phyloP scores from a whole-genome alignment of 2,113 vertebrate genomes.

The Saccopteryx bilineata region DNA sequence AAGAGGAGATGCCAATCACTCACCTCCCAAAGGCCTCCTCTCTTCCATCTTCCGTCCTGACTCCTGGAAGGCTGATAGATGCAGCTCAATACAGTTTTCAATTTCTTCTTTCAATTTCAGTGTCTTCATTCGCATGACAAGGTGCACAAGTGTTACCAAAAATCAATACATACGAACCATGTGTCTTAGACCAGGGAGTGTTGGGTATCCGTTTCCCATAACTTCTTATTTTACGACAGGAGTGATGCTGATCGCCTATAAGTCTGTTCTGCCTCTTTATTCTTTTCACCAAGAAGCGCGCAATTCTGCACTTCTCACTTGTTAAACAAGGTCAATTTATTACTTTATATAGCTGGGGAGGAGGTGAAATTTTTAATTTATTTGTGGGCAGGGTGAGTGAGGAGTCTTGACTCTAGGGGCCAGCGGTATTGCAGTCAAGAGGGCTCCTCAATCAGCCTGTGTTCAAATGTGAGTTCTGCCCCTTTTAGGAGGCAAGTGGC shows the following conservation, averaged over 20 bases:
- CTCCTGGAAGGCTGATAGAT: background rate
- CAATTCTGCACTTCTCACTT: background rate
- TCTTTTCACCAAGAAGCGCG: background rate
- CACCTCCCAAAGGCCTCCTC: background rate
- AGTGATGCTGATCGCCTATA: background rate
- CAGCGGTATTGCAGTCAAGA: background rate
- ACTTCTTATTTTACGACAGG: background rate
- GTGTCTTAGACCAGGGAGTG: background rate
- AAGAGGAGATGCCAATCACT: background rate
- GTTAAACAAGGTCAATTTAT: background rate
- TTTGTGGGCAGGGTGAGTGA: background rate
- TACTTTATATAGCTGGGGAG: background rate
- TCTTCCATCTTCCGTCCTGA: background rate
- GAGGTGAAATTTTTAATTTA: background rate
- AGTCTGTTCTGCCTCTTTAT: background rate
- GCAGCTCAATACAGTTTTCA: slow-evolving; percentile 40
- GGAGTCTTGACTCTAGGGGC: background rate
- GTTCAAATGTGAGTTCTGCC: background rate
- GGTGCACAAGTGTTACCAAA: slow-evolving; percentile 33
- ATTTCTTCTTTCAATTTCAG: slow-evolving; percentile 35
- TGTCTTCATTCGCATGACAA: slow-evolving; percentile 20
- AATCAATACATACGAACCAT: slow-evolving; percentile 26
- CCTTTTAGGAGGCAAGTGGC: background rate
- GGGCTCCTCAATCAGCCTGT: background rate
- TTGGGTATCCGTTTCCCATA: background rate